phyloP scores from a whole-genome alignment of 1,140 invertebrate genomes.

The Grapholita molesta region DNA sequence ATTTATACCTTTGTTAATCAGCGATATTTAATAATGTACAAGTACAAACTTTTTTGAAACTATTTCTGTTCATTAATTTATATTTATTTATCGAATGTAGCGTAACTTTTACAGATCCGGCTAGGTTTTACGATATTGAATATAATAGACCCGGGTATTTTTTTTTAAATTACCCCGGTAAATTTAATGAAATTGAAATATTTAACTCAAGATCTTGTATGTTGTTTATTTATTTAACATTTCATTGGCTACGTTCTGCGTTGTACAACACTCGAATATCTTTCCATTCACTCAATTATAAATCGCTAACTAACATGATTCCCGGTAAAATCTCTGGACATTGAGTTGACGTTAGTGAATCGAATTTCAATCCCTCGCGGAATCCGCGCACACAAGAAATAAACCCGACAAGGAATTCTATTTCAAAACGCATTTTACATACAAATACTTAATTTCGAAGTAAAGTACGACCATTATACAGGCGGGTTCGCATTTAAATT shows the following conservation, averaged over 20 bases:
- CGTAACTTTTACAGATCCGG: too few relatives aligned
- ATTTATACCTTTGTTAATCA: neutral
- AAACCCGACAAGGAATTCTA: constrained; percentile 63
- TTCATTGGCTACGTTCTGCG: too few relatives aligned
- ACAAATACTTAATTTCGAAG: constrained; percentile 76
- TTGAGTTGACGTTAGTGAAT: constrained; percentile 25
- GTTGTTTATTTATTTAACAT: too few relatives aligned
- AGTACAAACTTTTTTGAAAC: neutral
- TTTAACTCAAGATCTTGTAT: too few relatives aligned
- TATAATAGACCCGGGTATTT: too few relatives aligned
- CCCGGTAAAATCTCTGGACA: neutral
- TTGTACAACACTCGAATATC: neutral
- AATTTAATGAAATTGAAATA: too few relatives aligned
- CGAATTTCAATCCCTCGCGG: constrained; percentile 27
- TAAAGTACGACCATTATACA: constrained; percentile 75
- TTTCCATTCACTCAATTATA: neutral
- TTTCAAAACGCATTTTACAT: constrained; percentile 77
- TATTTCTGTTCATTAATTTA: neutral
- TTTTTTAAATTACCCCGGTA: too few relatives aligned
- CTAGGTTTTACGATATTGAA: too few relatives aligned
- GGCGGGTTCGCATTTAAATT: constrained; percentile 76
- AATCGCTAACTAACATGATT: neutral
- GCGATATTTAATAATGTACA: neutral
- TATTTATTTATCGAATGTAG: too few relatives aligned
- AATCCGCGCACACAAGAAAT: constrained; percentile 49